phyloP scores from a whole-genome alignment of 2,888 invertebrate genomes.

The Chymomyza procnemis region DNA sequence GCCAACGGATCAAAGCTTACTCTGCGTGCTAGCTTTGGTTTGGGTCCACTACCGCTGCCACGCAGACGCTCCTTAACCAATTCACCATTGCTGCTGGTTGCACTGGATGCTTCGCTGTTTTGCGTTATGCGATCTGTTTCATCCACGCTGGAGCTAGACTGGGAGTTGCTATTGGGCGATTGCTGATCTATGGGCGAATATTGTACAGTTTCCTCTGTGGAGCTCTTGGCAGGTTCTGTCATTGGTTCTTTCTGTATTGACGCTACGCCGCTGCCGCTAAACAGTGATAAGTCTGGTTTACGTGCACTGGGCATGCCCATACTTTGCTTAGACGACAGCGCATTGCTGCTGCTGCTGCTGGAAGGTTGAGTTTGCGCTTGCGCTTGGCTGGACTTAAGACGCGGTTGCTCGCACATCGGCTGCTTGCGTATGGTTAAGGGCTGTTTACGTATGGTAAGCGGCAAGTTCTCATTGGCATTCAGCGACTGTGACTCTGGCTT shows the following conservation, averaged over 20 bases:
- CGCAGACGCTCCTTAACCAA: conserved; percentile 84
- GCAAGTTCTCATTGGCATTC: conserved; percentile 79
- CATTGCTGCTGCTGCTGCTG: conserved; percentile 20
- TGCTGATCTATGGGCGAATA: conserved; percentile 78
- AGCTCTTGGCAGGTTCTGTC: conserved; percentile 9
- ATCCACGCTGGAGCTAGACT: conserved; percentile 75
- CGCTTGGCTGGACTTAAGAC: conserved; percentile 82
- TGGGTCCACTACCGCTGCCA: conserved; percentile 80
- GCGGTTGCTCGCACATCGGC: conserved; percentile 88
- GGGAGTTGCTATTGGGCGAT: conserved; percentile 63
- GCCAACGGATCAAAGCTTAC: conserved; percentile 99
- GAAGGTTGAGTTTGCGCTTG: conserved; percentile 67
- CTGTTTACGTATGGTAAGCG: conserved; percentile 82
- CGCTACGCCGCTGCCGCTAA: conserved; percentile 1
- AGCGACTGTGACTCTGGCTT: conserved; percentile 63
- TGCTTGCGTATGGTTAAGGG: conserved; percentile 91
- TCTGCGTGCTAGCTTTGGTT: conserved; percentile 86
- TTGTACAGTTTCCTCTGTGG: conserved; percentile 38
- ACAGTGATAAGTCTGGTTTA: not conserved
- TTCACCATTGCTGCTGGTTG: conserved; percentile 13
- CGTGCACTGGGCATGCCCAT: not conserved
- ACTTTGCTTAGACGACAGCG: not conserved
- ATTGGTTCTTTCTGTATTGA: conserved; percentile 18
- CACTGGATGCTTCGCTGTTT: not conserved
- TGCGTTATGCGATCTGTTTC: conserved; percentile 69